Base-by-base conservation (phyloP, 2,888 invertebrate species). In the Hydropsyche betteni region DNA sequence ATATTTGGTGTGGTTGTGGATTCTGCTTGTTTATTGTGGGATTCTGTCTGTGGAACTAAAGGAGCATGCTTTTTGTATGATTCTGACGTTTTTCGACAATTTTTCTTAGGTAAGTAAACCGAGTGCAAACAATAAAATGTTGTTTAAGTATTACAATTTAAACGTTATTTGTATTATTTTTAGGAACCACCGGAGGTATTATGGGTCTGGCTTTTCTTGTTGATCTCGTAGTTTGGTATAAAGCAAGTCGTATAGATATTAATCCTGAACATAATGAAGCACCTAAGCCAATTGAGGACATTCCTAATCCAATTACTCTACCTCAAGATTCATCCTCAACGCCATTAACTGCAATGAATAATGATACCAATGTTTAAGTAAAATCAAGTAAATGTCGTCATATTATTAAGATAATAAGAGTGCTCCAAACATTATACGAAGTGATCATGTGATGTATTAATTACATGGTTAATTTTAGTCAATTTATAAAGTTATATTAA, bases 1-100 rank as follows among this genome's bases (percentile, higher is more conserved):
- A 91, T 97, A 81, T 97, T 97, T 85, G 97, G 96, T 77, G 94
- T 94, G 61, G 94, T 96, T 55, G 94, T 97, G 75, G 97, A 97
- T 88, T 95, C 94, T 1, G 95, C 96, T 5, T 97, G 97, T 84
- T 89, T 95, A 50, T 91, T 95, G 80, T 94, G 96, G 89, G 95
- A 95, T 84, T 90, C 89, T 76, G 90, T 93, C 2, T 95, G 95
- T 83, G 93, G 92, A 64, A 89, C 92, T 82, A 87, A 91, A 81
- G 96, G 95, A 77, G 95, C 94, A 68, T 97, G 97, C 85, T 93
- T 93, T 81, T 89, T 94, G n/a, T 97, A 96, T 84, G 94, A 97
- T 85, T 91, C 92, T 61, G 92, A 93, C 81, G 90, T 91, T 81
- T 93, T 97, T 83, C 87, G 96, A 77, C 92, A 92, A 85, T 93